Evolutionary conservation across 2,888 invertebrate species (phyloP), one percentile per base, ranked within the genome.

Genomic region (Antheraea assamensis): DNA sequence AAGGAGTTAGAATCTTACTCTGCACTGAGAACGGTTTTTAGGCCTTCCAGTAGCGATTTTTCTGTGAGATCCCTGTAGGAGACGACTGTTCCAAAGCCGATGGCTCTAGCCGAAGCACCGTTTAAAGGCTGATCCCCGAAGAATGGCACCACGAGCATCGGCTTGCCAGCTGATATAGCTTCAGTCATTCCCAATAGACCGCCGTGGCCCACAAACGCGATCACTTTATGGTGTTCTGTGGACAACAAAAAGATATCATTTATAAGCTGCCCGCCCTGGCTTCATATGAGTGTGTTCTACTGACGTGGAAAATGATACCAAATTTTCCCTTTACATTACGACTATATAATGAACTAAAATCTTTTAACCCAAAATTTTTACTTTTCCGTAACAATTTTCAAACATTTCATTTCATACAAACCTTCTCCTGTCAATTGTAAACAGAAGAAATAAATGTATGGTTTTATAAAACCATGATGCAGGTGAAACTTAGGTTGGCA

Each of bases 41-140:
- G 80, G 0, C 95, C 95, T 27, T 93, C 88, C 68, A 89, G 84
- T n/a, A 96, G 85, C 2, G 84, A 86, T 75, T 95, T 92, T 79
- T 96, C 96, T 0, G 92, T 90, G 74, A 95, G 88, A 10, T 95
- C 91, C 3, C 83, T 82, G 77, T 95, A 95, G 3, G 95, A 85
- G 8, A 96, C 81, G 21, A 93, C 86, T 75, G 91, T 91, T 0
- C 95, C 96, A 3, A 95, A 90, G 7, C 96, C 96, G 2, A 90
- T 91, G 3, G 90, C 90, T 73, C 92, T 88, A 0, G 95, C 91
- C 10, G 95, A 92, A 3, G 91, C 93, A 0, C 95, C 95, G 80
- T 96, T 96, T 61, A 91, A 85, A 19, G 93, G 93, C 86, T 96
- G 96, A 86, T 96, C 96, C 27, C 96, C 96, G 81, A 95, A 96